Base-by-base conservation (phyloP, 2,113 vertebrate genomes). In the Erpornis zantholeuca region DNA sequence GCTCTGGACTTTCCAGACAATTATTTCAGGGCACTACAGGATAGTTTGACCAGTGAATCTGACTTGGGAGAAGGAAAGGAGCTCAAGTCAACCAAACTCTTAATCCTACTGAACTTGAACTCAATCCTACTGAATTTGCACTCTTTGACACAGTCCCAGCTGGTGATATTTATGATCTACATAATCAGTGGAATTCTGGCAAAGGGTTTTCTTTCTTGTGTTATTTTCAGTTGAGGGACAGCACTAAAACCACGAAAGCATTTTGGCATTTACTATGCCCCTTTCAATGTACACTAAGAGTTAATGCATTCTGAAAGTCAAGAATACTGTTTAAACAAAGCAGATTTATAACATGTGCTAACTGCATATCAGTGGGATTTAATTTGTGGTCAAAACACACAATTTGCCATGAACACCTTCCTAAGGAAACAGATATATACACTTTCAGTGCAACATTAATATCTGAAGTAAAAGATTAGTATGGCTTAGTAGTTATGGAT, bases 321-420 rank as follows among this genome's bases (percentile, higher is more conserved):
- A 50, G 72, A 90, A 68, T 21, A 86, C 21, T 82, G 38, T 92
- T 96, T 66, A 84, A 94, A 91, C 66, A 91, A 79, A 78, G 49
- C 31, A 89, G 86, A 94, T 94, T 96, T 96, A 94, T 87, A 94
- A 75, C 38, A 80, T 5, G 19, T n/a, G 45, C 60, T 94, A 91
- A 91, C 81, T 76, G 80, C 29, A 0, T 71, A 96, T 82, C 88
- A 90, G 47, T 66, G 64, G 54, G 64, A 94, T 93, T 72, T 91
- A 76, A 89, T 87, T 76, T 88, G 92, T 78, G 96, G 76, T 97
- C 78, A 93, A 81, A 97, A 83, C 65, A 79, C 68, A 94, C n/a
- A 76, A 78, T 88, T 94, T 90, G 81, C 89, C 85, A 93, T 60
- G 82, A 94, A 92, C 88, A 92, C 82, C 90, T 70, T 93, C 73